Evolutionary conservation across 2,888 invertebrate genomes (phyloP).

Genomic region (Apomyelois bistriatella): DNA sequence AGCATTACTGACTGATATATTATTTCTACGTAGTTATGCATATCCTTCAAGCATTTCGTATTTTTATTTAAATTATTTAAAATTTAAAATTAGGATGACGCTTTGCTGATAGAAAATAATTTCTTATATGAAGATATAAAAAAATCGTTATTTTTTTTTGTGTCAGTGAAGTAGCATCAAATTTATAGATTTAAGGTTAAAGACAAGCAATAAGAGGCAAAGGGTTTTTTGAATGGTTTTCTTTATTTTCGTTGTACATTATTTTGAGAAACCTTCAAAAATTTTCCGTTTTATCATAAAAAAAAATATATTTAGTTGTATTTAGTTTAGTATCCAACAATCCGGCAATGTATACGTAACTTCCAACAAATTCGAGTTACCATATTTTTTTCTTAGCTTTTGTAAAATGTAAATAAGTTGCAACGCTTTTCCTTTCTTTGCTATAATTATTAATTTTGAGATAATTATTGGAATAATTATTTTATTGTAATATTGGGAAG

Average conservation of each 20-base stretch:
- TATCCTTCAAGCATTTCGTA: constrained; percentile 69
- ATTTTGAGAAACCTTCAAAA: constrained; percentile 64
- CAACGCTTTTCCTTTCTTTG: constrained; percentile 38
- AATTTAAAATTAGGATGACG: constrained; percentile 23
- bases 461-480: neutral
- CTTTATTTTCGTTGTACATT: constrained; percentile 64
- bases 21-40: constrained; percentile 44
- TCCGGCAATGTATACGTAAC: constrained; percentile 51
- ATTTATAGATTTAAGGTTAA: constrained; percentile 41
- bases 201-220: constrained; percentile 77
- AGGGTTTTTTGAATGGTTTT: constrained; percentile 69
- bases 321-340: constrained; percentile 36
- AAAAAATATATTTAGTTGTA: constrained; percentile 24
- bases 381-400: constrained; percentile 56
- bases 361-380: constrained; percentile 72
- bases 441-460: constrained; percentile 11
- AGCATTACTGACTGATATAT: constrained; percentile 59
- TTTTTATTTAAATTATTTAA: constrained; percentile 56
- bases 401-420: constrained; percentile 59
- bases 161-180: constrained; percentile 40
- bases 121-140: neutral
- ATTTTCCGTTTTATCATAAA: constrained; percentile 46
- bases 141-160: constrained; percentile 21
- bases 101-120: constrained; percentile 33
- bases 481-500: no score